These are phyloP conservation scores for Nymphalis urticae DNA, from an alignment of 2,888 invertebrate genomes.

Conservation along the genomic window DNA sequence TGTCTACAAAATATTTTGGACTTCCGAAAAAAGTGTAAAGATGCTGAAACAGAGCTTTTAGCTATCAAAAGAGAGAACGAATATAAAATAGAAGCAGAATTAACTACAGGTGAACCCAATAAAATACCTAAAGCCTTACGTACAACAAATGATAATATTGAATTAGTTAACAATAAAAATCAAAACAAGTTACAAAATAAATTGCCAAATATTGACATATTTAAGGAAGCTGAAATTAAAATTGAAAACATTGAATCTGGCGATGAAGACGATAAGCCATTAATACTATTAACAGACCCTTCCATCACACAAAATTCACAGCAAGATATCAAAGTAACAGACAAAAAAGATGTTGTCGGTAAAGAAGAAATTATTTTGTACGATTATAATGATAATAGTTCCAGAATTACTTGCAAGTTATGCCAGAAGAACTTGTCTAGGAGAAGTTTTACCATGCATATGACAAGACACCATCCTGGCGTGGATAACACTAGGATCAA, in stretches of 20 bases:
- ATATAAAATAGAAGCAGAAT: constrained; percentile 6
- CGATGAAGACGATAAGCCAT: not conserved
- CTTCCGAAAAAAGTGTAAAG: constrained; percentile 53
- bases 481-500: constrained; percentile 52
- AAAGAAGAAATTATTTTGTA: not conserved
- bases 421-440: constrained; percentile 56
- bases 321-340: no score
- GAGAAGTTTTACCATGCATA: constrained; percentile 54
- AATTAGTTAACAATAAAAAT: not conserved
- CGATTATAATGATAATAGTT: not conserved
- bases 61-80: constrained; percentile 7
- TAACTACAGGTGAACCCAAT: no score
- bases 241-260: not conserved
- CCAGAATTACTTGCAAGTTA: constrained; percentile 51
- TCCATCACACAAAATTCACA: no score
- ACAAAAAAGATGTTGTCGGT: no score
- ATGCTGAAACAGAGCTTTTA: constrained; percentile 45
- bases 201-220: not conserved
- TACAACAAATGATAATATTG: not conserved
- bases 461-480: constrained; percentile 52
- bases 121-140: not conserved
- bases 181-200: not conserved
- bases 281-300: not conserved
- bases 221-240: not conserved
- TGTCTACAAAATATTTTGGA: constrained; percentile 43